A percentile compares a stretch with the other conserved stretches of the same genome.
Evolutionary conservation across 2,888 invertebrate genomes (phyloP).

Genomic region (Myopa testacea): DNA sequence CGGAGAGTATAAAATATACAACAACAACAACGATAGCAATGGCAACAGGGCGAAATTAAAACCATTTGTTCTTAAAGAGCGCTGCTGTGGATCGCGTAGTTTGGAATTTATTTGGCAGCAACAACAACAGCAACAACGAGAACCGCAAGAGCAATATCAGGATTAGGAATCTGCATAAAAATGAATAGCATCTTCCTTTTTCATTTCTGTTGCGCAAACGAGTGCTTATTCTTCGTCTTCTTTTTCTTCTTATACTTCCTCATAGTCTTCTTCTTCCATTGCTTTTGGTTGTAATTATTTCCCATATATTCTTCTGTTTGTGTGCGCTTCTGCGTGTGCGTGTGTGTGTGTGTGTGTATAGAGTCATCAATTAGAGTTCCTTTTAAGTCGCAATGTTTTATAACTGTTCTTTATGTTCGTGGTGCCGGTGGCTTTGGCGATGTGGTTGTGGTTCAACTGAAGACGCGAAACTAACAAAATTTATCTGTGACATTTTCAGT

Average conservation of each 20-base stretch:
- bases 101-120: conserved; percentile 15
- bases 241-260: not conserved
- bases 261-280: not conserved
- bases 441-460: not conserved
- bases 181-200: not conserved
- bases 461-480: conserved; percentile 3
- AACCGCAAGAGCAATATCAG: too few species aligned
- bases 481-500: not conserved
- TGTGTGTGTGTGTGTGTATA: too few species aligned
- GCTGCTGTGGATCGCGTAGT: not conserved
- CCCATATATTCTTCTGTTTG: too few species aligned
- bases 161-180: too few species aligned
- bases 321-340: too few species aligned
- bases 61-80: conserved; percentile 16
- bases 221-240: not conserved
- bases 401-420: not conserved
- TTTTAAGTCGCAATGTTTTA: not conserved
- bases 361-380: conserved; percentile 5
- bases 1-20: not conserved
- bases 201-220: not conserved
- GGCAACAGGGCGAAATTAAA: conserved; percentile 2
- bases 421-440: not conserved
- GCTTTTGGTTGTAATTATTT: conserved; percentile 9
- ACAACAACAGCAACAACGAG: not conserved
- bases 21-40: not conserved